phyloP scores from a whole-genome alignment of 2,113 vertebrate genomes.

The Podilymbus podiceps region DNA sequence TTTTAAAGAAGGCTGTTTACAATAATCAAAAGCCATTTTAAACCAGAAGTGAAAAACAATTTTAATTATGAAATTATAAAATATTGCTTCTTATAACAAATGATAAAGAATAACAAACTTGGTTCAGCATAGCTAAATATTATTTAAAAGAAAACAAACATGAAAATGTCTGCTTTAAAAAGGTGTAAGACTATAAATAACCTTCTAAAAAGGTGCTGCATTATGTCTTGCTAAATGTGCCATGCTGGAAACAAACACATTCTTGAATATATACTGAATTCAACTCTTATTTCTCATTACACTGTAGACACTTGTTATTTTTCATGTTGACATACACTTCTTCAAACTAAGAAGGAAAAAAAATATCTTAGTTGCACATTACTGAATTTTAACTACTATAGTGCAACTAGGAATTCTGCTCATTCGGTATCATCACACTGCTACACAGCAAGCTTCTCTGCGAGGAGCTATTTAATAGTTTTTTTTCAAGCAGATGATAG shows the following conservation, averaged over 20 bases:
- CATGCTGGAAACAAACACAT: conserved; percentile 52
- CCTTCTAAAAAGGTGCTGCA: conserved; percentile 55
- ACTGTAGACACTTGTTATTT: neutral
- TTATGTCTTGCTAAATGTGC: conserved; percentile 49
- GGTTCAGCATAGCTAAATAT: conserved; percentile 63
- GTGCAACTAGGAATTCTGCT: conserved; percentile 29
- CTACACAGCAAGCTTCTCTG: conserved; percentile 17
- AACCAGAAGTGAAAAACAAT: conserved; percentile 73
- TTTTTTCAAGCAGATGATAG: conserved; percentile 58
- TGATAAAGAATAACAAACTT: conserved; percentile 67
- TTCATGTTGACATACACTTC: neutral
- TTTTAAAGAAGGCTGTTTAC: conserved; percentile 55
- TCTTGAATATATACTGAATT: conserved; percentile 36
- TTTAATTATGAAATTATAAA: conserved; percentile 75
- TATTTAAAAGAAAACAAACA: conserved; percentile 70
- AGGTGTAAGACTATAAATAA: conserved; percentile 56
- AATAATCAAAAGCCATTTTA: conserved; percentile 69
- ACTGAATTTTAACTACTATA: conserved; percentile 58
- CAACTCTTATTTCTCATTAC: neutral
- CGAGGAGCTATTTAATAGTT: conserved; percentile 24
- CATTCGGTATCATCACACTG: conserved; percentile 8
- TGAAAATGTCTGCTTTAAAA: conserved; percentile 66
- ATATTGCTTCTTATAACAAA: conserved; percentile 75
- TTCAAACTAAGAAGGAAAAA: conserved; percentile 34
- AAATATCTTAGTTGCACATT: conserved; percentile 21